phyloP scores from a whole-genome alignment of 1,140 invertebrate species.

The Calephelis virginiensis region DNA sequence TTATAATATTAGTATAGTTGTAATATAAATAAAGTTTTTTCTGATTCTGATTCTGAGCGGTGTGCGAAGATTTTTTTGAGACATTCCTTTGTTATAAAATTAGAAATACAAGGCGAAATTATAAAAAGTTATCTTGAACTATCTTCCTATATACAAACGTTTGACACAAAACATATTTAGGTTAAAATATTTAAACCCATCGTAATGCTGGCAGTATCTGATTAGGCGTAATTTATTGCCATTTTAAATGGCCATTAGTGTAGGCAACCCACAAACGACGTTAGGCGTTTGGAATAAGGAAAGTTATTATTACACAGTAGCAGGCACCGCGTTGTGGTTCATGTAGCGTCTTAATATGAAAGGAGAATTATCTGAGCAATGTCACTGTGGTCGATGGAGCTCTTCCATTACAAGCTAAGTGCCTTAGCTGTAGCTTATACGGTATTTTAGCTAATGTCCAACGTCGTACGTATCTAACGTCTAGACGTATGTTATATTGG shows the following conservation, averaged over 20 bases:
- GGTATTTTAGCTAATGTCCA: neutral
- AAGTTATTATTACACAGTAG: neutral
- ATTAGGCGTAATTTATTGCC: conserved; percentile 20
- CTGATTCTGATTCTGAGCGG: too few species aligned
- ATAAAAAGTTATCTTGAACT: too few species aligned
- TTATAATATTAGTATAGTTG: too few species aligned
- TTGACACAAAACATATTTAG: conserved; percentile 10
- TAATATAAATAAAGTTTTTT: too few species aligned
- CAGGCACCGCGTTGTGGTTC: neutral
- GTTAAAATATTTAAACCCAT: conserved; percentile 8
- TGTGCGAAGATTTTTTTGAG: too few species aligned
- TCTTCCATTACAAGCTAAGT: conserved; percentile 37
- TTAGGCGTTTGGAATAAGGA: conserved; percentile 10
- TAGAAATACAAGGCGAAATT: too few species aligned
- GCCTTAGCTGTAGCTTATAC: conserved; percentile 14
- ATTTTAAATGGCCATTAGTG: conserved; percentile 11
- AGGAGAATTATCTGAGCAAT: conserved; percentile 27
- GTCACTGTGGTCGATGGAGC: conserved; percentile 37
- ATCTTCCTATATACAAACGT: neutral
- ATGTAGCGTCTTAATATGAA: conserved; percentile 24
- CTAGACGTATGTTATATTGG: too few species aligned
- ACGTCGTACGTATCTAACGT: too few species aligned
- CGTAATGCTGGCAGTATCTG: conserved; percentile 11
- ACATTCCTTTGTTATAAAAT: too few species aligned
- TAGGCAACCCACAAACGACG: conserved; percentile 8